These are phyloP conservation scores for Sander lucioperca DNA, from an alignment of 2,113 vertebrate genomes.

Conservation along the genomic window DNA sequence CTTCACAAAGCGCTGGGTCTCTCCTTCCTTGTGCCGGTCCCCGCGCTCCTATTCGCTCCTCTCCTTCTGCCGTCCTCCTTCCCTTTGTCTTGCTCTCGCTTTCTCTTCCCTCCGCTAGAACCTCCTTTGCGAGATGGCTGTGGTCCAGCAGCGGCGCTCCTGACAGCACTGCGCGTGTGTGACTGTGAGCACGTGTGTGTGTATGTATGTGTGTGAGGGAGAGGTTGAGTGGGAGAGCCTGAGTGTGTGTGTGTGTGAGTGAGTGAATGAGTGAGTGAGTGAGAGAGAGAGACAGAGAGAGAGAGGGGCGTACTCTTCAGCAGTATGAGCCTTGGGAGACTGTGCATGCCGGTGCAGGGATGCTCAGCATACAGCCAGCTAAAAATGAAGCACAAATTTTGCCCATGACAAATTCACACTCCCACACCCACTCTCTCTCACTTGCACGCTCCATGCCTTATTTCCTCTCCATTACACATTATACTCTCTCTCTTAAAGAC, in stretches of 20 bases:
- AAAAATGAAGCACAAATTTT: slow-evolving; percentile 71
- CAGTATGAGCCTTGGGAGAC: slow-evolving; percentile 46
- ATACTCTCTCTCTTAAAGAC: slow-evolving; percentile 82
- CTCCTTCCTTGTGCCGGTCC: slow-evolving; percentile 72
- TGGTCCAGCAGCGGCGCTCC: slow-evolving; percentile 76
- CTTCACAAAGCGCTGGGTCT: slow-evolving; percentile 70
- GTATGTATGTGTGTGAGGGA: slow-evolving; percentile 41
- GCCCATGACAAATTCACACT: slow-evolving; percentile 74
- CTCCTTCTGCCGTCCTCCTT: slow-evolving; percentile 76
- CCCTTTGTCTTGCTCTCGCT: slow-evolving; percentile 71
- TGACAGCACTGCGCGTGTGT: slow-evolving; percentile 77
- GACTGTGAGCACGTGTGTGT: slow-evolving; percentile 60
- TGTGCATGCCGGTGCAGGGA: slow-evolving; percentile 73
- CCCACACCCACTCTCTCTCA: slow-evolving; percentile 68
- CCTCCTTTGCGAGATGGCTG: slow-evolving; percentile 80
- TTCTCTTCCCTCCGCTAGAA: slow-evolving; percentile 68
- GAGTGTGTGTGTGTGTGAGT: slow-evolving; percentile 32
- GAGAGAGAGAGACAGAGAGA: slow-evolving; percentile 42
- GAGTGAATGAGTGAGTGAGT: slow-evolving; percentile 35
- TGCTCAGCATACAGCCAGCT: slow-evolving; percentile 69
- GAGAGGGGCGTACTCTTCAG: slow-evolving; percentile 64
- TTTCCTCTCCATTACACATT: slow-evolving; percentile 67
- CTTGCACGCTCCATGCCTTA: slow-evolving; percentile 67
- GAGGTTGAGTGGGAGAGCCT: slow-evolving; percentile 50
- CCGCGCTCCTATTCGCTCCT: slow-evolving; percentile 78